Conservation (phyloP, 2,113 vertebrate genomes). For the Echinops telfairi region DNA sequence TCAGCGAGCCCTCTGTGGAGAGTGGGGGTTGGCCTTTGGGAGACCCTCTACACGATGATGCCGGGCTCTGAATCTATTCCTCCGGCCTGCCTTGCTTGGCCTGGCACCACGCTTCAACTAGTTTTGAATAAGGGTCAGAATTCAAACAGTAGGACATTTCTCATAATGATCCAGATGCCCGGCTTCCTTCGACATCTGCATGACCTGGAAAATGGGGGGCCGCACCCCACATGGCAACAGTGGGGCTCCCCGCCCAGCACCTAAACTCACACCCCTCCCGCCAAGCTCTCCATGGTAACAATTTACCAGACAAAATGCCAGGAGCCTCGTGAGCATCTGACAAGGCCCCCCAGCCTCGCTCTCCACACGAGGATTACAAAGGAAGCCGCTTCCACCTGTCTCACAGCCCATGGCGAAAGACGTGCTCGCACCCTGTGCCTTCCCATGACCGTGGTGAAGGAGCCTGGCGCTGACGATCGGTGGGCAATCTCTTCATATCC, state of each 20-base stretch:
- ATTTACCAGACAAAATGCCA: background rate
- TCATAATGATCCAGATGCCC: background rate
- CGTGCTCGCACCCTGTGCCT: background rate
- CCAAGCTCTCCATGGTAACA: background rate
- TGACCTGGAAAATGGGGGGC: background rate
- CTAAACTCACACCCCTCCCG: background rate
- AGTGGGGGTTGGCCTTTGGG: background rate
- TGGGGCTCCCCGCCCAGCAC: background rate
- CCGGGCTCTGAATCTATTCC: background rate
- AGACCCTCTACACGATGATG: background rate
- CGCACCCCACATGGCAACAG: background rate
- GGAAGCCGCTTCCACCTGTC: background rate
- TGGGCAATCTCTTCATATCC: background rate
- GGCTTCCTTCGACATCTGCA: background rate
- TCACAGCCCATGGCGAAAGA: background rate
- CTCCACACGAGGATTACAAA: background rate
- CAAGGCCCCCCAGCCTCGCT: background rate
- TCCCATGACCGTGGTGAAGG: background rate
- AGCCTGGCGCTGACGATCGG: background rate
- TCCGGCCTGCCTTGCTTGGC: background rate
- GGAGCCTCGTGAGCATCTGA: background rate
- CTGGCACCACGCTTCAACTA: background rate
- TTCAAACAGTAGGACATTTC: conserved; percentile 51
- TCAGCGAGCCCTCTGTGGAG: background rate
- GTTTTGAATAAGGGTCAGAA: background rate